These are phyloP conservation scores for Criorhina ranunculi DNA, from an alignment of 2,888 invertebrate genomes.

Conservation along the genomic window DNA sequence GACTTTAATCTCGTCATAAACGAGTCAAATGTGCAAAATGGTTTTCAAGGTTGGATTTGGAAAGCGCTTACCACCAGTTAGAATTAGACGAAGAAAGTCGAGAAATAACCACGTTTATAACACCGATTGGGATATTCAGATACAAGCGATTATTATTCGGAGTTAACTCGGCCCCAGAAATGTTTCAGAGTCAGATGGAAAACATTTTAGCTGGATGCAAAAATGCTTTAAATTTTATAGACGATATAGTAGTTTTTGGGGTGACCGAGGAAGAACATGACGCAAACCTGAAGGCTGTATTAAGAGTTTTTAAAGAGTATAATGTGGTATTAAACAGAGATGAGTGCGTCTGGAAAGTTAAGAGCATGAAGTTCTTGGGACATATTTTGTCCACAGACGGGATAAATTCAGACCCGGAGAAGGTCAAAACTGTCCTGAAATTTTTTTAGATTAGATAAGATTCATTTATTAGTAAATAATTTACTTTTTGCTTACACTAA, in stretches of 20 bases:
- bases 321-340: background rate
- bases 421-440: conserved; percentile 56
- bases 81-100: conserved; percentile 63
- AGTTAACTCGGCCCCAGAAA: conserved; percentile 79
- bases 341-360: conserved; percentile 56
- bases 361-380: conserved; percentile 53
- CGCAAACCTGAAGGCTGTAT: conserved; percentile 62
- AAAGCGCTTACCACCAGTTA: conserved; percentile 76
- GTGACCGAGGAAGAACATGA: conserved; percentile 78
- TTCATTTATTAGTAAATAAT: too few relatives aligned
- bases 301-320: conserved; percentile 53
- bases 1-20: too few relatives aligned
- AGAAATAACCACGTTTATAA: conserved; percentile 76
- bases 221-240: conserved; percentile 77
- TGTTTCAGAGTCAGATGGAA: conserved; percentile 79
- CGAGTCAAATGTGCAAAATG: conserved; percentile 62
- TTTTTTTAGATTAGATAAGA: too few relatives aligned
- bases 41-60: conserved; percentile 79
- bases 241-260: conserved; percentile 71
- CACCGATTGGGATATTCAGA: conserved; percentile 76
- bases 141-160: conserved; percentile 82
- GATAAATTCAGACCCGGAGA: conserved; percentile 37
- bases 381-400: conserved; percentile 27
- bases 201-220: conserved; percentile 76
- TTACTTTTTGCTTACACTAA: too few relatives aligned